A percentile compares a stretch with the other conserved stretches of the same genome.
Conservation (phyloP, 2,797 vertebrate species). For the Podargus strigoides region DNA sequence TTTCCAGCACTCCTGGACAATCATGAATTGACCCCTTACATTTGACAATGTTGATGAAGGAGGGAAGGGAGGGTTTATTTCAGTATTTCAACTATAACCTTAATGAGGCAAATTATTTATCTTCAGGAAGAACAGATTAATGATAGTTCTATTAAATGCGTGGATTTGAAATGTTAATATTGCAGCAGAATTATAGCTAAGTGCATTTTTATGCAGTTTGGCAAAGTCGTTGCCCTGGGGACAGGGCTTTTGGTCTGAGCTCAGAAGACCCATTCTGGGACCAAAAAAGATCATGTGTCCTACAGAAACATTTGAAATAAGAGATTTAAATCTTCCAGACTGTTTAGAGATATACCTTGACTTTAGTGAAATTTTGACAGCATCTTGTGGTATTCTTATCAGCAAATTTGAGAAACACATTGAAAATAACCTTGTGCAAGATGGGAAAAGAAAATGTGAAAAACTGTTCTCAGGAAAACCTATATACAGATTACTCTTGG, state of each 20-base stretch:
- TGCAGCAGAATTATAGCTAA: neutral
- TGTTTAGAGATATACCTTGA: neutral
- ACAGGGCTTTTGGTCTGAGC: neutral
- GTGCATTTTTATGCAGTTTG: neutral
- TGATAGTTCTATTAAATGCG: neutral
- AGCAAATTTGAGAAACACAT: conserved; percentile 28
- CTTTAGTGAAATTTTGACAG: neutral
- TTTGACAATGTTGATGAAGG: neutral
- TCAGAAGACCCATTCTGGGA: neutral
- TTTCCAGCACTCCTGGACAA: neutral
- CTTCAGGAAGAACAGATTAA: neutral
- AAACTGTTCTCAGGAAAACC: conserved; percentile 1
- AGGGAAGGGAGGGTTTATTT: neutral
- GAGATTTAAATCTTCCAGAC: neutral
- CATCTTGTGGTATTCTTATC: neutral
- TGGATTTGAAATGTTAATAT: neutral
- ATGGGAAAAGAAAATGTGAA: conserved; percentile 42
- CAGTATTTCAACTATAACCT: neutral
- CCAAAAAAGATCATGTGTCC: neutral
- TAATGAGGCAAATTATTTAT: neutral
- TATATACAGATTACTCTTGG: neutral
- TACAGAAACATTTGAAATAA: neutral
- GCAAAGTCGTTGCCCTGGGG: neutral
- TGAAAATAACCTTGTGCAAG: conserved; percentile 37
- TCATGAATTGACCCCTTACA: neutral